A percentile compares a stretch with the other conserved stretches of the same genome.
Conservation (phyloP, 2,888 invertebrate genomes). For the Melieria picta region DNA sequence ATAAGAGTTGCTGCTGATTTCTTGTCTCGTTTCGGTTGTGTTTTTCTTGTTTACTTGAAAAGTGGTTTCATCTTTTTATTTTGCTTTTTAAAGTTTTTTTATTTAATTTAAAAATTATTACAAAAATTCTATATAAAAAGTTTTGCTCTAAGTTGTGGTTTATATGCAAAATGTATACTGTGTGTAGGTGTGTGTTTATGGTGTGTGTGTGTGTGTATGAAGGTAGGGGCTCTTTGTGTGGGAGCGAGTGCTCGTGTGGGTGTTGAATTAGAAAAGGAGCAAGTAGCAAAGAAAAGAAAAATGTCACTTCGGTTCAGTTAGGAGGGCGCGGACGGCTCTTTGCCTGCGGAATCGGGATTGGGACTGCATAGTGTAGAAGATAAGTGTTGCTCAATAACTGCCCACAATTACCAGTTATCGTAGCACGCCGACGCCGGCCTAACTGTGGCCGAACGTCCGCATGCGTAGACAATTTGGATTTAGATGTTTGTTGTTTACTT, state of each 20-base stretch:
- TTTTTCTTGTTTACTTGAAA: slow-evolving; percentile 8
- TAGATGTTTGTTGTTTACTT: too few species aligned
- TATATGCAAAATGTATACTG: neutral
- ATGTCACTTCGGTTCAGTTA: neutral
- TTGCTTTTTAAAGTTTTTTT: slow-evolving; percentile 21
- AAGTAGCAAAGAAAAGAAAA: neutral
- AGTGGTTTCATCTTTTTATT: slow-evolving; percentile 12
- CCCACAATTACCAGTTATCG: too few species aligned
- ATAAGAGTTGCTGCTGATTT: slow-evolving; percentile 13
- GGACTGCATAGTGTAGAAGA: too few species aligned
- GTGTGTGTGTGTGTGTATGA: neutral
- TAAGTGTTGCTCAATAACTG: too few species aligned
- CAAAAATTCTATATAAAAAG: slow-evolving; percentile 60
- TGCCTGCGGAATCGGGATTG: too few species aligned
- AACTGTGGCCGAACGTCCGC: too few species aligned
- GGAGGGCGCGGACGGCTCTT: too few species aligned
- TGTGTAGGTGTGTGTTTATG: neutral
- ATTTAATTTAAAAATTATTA: slow-evolving; percentile 47
- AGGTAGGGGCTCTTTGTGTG: too few species aligned
- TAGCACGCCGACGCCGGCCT: too few species aligned
- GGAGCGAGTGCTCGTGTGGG: too few species aligned
- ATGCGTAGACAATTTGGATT: too few species aligned
- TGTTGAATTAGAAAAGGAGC: neutral
- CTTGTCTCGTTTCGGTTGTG: slow-evolving; percentile 28
- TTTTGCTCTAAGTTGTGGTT: slow-evolving; percentile 29